Percentiles rank a stretch among this genome's conserved stretches.
Conservation (phyloP, 2,888 invertebrate species). For the Andrena hattorfiana region DNA sequence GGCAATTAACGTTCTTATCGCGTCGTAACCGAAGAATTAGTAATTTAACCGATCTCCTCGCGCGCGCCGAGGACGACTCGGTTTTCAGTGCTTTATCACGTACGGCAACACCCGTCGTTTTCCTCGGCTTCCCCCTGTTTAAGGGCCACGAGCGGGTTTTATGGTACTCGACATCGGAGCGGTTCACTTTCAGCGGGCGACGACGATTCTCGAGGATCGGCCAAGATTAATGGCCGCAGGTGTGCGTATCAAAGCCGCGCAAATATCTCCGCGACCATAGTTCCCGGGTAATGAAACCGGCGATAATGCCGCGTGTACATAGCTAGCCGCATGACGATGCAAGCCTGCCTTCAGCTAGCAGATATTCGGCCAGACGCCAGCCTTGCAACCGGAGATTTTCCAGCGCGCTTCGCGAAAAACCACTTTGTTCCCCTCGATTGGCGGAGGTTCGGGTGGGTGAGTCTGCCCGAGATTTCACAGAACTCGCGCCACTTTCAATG, state of each 20-base stretch:
- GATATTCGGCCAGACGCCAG: constrained; percentile 32
- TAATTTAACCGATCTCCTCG: constrained; percentile 53
- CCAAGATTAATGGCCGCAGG: constrained; percentile 65
- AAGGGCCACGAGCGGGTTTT: constrained; percentile 32
- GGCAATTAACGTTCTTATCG: constrained; percentile 54
- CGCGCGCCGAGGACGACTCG: constrained; percentile 1
- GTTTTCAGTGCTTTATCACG: constrained; percentile 55
- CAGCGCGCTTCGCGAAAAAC: constrained; percentile 1
- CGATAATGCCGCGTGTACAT: constrained; percentile 61
- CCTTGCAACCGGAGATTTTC: constrained; percentile 25
- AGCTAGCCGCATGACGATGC: constrained; percentile 44
- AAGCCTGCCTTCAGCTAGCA: constrained; percentile 9
- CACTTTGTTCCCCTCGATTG: no score
- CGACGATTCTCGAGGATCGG: constrained; percentile 48
- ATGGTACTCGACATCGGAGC: constrained; percentile 51
- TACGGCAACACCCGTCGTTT: constrained; percentile 38
- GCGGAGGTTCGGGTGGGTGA: no score
- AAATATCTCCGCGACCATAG: constrained; percentile 66
- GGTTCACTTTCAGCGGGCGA: constrained; percentile 54
- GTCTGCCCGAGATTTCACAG: neutral
- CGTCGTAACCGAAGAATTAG: constrained; percentile 53
- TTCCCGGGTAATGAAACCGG: constrained; percentile 62
- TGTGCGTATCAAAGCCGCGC: constrained; percentile 56
- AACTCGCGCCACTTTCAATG: neutral
- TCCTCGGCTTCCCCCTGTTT: constrained; percentile 18